Conservation (phyloP, 2,888 invertebrate species). For the Marasmarcha lunaedactyla region DNA sequence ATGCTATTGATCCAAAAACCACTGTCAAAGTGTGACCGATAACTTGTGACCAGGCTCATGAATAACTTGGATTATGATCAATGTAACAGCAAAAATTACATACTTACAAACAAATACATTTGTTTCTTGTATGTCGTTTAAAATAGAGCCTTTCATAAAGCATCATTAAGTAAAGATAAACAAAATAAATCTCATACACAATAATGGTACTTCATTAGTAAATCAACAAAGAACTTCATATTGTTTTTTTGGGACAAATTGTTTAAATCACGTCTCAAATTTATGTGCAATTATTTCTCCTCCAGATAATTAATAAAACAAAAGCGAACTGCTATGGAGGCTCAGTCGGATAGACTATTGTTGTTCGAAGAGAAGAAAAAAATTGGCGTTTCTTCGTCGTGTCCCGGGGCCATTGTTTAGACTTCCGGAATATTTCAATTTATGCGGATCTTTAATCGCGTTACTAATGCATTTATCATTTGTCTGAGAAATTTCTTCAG, state of each 20-base stretch:
- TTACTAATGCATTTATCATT: constrained; percentile 55
- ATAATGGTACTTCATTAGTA: constrained; percentile 40
- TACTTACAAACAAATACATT: no score
- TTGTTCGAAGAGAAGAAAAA: constrained; percentile 57
- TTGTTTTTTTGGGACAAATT: constrained; percentile 38
- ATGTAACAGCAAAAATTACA: not conserved
- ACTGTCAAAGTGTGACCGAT: constrained; percentile 49
- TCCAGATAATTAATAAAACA: constrained; percentile 61
- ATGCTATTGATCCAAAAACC: constrained; percentile 30
- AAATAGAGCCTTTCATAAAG: constrained; percentile 29
- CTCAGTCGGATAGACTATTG: constrained; percentile 46
- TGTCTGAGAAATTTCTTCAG: constrained; percentile 40
- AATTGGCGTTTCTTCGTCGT: constrained; percentile 43
- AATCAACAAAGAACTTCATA: constrained; percentile 43
- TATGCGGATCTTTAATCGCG: constrained; percentile 45
- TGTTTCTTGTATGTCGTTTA: no score
- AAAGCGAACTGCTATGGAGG: constrained; percentile 38
- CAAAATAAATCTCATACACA: no score
- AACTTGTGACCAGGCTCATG: constrained; percentile 19
- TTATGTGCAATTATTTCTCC: constrained; percentile 56
- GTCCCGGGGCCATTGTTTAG: constrained; percentile 36
- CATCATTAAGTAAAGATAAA: constrained; percentile 32
- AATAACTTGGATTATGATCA: not conserved
- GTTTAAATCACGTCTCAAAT: constrained; percentile 46
- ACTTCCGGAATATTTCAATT: constrained; percentile 38